phyloP scores from a whole-genome alignment of 2,113 vertebrate genomes.

The Xiphophorus hellerii region DNA sequence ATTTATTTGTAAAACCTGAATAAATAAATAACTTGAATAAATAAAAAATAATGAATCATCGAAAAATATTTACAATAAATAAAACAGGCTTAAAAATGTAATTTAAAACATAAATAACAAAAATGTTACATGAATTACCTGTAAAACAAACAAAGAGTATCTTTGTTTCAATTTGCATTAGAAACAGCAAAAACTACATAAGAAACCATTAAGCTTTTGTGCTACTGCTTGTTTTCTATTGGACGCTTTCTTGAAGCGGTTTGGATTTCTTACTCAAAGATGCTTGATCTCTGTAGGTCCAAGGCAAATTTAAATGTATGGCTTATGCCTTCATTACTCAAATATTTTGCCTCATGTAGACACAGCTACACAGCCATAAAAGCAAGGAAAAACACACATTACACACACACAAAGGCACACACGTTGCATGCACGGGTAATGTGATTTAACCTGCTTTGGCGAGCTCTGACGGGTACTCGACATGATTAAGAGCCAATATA shows the following conservation, averaged over 20 bases:
- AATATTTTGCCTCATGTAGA: conserved; percentile 31
- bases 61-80: too few relatives aligned
- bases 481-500: conserved; percentile 79
- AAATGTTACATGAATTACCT: too few relatives aligned
- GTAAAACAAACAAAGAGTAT: too few relatives aligned
- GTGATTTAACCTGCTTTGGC: conserved; percentile 82
- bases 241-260: not conserved
- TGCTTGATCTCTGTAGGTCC: not conserved
- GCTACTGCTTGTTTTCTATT: not conserved
- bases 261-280: conserved; percentile 8
- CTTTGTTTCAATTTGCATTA: not conserved
- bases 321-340: conserved; percentile 50
- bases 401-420: conserved; percentile 55
- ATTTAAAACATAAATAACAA: too few relatives aligned
- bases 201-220: not conserved
- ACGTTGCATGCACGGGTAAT: conserved; percentile 77
- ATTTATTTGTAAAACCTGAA: not conserved
- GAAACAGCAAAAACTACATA: not conserved
- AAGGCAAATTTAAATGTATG: conserved; percentile 26
- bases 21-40: not conserved
- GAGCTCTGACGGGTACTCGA: conserved; percentile 77
- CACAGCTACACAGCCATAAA: conserved; percentile 20
- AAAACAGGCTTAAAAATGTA: too few relatives aligned
- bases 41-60: not conserved
- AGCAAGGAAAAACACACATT: conserved; percentile 31